Evolutionary conservation across 2,888 invertebrate genomes (phyloP).

Genomic region (Yponomeuta cagnagella): DNA sequence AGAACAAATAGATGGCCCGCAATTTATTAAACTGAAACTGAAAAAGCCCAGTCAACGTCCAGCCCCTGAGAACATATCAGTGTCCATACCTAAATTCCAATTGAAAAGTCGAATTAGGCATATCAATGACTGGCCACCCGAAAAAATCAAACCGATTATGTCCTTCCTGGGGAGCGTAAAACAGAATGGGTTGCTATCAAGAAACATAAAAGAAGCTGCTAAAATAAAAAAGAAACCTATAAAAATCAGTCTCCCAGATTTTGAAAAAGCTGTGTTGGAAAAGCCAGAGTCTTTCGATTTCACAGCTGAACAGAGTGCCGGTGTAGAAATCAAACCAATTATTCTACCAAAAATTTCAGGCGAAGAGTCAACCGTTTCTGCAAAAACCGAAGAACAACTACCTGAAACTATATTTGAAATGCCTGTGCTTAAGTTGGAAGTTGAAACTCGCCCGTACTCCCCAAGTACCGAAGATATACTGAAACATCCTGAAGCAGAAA

Average conservation of each 20-base stretch:
- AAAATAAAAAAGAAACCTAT: conserved; percentile 77
- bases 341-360: background rate
- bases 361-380: conserved; percentile 11
- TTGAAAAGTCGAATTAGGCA: conserved; percentile 82
- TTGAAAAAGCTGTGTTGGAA: conserved; percentile 69
- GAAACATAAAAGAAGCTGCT: conserved; percentile 82
- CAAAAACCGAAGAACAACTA: conserved; percentile 21
- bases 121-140: conserved; percentile 79
- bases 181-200: conserved; percentile 80
- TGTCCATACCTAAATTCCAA: conserved; percentile 79
- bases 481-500: background rate
- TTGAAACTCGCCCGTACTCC: background rate
- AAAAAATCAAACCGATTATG: conserved; percentile 66
- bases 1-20: conserved; percentile 77
- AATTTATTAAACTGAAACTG: conserved; percentile 81
- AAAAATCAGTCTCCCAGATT: conserved; percentile 66
- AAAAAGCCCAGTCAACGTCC: conserved; percentile 75
- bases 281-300: conserved; percentile 34
- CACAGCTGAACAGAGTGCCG: background rate
- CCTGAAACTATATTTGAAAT: background rate
- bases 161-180: conserved; percentile 73
- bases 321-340: background rate
- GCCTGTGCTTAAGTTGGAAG: background rate
- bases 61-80: conserved; percentile 54
- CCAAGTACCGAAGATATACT: background rate